These are phyloP conservation scores for Pharmacophagus antenor DNA, from an alignment of 2,888 invertebrate species.

Conservation along the genomic window DNA sequence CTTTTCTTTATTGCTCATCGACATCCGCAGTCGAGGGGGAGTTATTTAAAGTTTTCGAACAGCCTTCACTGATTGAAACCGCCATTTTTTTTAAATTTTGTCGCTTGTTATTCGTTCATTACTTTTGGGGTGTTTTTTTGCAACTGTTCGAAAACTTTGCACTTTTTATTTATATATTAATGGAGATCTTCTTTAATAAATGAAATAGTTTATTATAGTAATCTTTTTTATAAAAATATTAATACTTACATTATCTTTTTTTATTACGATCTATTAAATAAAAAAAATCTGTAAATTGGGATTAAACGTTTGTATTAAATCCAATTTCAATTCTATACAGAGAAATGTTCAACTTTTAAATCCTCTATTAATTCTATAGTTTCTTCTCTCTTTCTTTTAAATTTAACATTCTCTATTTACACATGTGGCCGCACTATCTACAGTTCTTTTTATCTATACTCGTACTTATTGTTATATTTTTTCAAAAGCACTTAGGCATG, in stretches of 20 bases:
- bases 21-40: slow-evolving; percentile 51
- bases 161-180: slow-evolving; percentile 44
- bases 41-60: slow-evolving; percentile 83
- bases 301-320: too few relatives aligned
- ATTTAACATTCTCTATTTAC: too few relatives aligned
- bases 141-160: slow-evolving; percentile 83
- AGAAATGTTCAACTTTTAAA: too few relatives aligned
- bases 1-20: slow-evolving; percentile 64
- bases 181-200: too few relatives aligned
- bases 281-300: too few relatives aligned
- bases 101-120: slow-evolving; percentile 52
- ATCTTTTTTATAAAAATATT: not conserved
- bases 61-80: slow-evolving; percentile 81
- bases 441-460: not conserved
- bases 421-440: too few relatives aligned
- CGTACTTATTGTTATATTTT: not conserved
- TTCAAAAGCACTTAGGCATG: not conserved
- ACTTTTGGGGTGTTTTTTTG: slow-evolving; percentile 61
- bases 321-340: too few relatives aligned
- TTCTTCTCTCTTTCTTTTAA: too few relatives aligned
- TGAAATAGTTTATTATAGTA: slow-evolving; percentile 30
- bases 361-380: too few relatives aligned
- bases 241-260: too few relatives aligned
- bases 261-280: too few relatives aligned
- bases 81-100: slow-evolving; percentile 61